Evolutionary conservation across 2,797 vertebrate genomes (phyloP), one percentile per base, ranked within the genome.

Genomic region (Heterohyrax brucei): DNA sequence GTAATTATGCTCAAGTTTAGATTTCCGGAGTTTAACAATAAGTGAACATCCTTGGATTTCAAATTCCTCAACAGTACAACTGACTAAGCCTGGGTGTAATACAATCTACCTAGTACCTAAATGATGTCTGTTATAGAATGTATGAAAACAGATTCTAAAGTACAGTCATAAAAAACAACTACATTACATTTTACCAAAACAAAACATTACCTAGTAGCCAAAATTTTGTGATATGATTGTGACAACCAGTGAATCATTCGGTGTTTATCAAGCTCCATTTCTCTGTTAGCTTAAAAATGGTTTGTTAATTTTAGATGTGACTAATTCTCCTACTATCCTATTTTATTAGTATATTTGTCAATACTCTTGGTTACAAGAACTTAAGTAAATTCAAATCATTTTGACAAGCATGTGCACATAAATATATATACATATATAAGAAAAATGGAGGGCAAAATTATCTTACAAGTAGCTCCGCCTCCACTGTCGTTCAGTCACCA

Each of bases 11-110:
- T 24, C 46, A 85, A 83, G 39, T 80, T 87, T 89, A 76, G 33
- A 77, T 77, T 91, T 87, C n/a, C 39, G 79, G 56, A 50, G 24
- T 66, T 93, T 87, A 82, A 76, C 79, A 89, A 77, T 28, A 89
- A 61, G 7, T 84, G 48, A 89, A 91, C 8, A 83, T 2, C 7
- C 7, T 33, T 84, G 33, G 10, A 84, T 56, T 89, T 86, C 14
- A 84, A 91, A 81, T 93, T 66, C 3, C 5, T 87, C 13, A 91
- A 83, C 94, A 77, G 26, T 18, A 44, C 39, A 91, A 87, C 4
- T 68, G 66, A 80, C 50, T 91, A 94, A 86, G 10, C 16, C 28
- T 89, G 61, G 5, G 14, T 68, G 1, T 84, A 91, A 19, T 66
- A 62, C 64, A 82, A 94, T 89, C 24, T 81, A 3, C 73, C 19